phyloP scores from a whole-genome alignment of 2,888 invertebrate species.

The Dolichomitus sp. region DNA sequence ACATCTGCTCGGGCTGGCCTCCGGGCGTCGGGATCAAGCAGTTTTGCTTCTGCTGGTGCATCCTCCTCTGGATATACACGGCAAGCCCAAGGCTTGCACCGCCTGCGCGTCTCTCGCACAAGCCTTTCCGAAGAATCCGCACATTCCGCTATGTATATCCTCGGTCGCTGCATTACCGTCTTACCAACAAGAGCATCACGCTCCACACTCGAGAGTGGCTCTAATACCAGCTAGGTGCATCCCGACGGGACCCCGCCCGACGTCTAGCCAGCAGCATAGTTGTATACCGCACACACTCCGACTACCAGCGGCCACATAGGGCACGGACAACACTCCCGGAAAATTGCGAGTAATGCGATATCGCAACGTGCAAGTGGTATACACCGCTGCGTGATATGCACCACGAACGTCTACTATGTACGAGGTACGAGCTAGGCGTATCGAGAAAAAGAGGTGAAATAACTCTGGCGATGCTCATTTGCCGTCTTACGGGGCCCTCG shows the following conservation, averaged over 20 bases:
- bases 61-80: slow-evolving; percentile 20
- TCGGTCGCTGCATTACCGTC: slow-evolving; percentile 58
- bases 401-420: slow-evolving; percentile 17
- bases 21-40: slow-evolving; percentile 61
- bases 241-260: slow-evolving; percentile 62
- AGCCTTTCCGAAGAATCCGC: slow-evolving; percentile 54
- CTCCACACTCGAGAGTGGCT: slow-evolving; percentile 31
- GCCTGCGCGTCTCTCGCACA: slow-evolving; percentile 12
- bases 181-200: slow-evolving; percentile 60
- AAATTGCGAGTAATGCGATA: slow-evolving; percentile 76
- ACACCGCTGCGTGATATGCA: slow-evolving; percentile 25
- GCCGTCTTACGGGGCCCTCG: slow-evolving; percentile 33
- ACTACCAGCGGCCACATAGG: slow-evolving; percentile 34
- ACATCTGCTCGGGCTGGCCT: slow-evolving; percentile 72
- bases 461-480: slow-evolving; percentile 67
- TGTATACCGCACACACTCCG: neutral
- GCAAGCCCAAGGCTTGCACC: slow-evolving; percentile 7
- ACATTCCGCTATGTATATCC: slow-evolving; percentile 62
- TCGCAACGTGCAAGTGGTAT: slow-evolving; percentile 58
- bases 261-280: slow-evolving; percentile 56
- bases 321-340: slow-evolving; percentile 69
- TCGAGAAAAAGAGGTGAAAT: slow-evolving; percentile 62
- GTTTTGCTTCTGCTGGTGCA: slow-evolving; percentile 43
- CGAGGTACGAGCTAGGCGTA: slow-evolving; percentile 26
- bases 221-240: slow-evolving; percentile 62